A percentile compares a stretch with the other conserved stretches of the same genome.
These are phyloP conservation scores for Glareola pratincola DNA, from an alignment of 2,113 vertebrate species.

Conservation along the genomic window DNA sequence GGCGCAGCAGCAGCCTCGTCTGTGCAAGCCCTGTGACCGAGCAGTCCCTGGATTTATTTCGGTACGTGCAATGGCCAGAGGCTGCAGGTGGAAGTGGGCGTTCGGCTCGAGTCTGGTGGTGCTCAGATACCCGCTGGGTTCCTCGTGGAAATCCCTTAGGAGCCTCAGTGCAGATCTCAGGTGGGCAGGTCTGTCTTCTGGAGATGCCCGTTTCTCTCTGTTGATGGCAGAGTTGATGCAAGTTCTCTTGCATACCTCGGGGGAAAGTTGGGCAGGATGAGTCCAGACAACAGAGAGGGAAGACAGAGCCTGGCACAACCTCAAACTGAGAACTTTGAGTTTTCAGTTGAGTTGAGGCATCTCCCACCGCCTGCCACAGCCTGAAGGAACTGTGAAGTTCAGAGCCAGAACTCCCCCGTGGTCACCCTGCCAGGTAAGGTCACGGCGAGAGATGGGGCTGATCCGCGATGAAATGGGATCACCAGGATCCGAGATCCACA, in stretches of 20 bases:
- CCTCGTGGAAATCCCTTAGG: fast-evolving
- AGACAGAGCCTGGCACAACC: not conserved
- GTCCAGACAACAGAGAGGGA: not conserved
- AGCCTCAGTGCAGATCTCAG: not conserved
- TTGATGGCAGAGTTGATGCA: not conserved
- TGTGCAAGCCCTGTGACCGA: not conserved
- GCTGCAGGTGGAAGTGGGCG: not conserved
- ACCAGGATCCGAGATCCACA: not conserved
- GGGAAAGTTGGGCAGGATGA: not conserved
- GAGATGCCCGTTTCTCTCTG: not conserved
- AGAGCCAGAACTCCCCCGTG: not conserved
- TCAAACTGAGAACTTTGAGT: not conserved
- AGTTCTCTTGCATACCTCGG: not conserved
- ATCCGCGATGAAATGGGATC: fast-evolving
- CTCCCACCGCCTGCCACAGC: not conserved
- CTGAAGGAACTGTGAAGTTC: not conserved
- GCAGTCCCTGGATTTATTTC: not conserved
- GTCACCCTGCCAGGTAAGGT: not conserved
- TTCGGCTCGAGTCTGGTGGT: not conserved
- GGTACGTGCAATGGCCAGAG: fast-evolving
- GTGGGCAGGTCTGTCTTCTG: not conserved
- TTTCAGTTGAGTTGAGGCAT: not conserved
- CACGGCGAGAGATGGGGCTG: not conserved
- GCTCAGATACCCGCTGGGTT: not conserved
- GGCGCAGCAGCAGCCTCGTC: not conserved